Conservation (phyloP, 2,113 vertebrate species). For the Passer montanus region DNA sequence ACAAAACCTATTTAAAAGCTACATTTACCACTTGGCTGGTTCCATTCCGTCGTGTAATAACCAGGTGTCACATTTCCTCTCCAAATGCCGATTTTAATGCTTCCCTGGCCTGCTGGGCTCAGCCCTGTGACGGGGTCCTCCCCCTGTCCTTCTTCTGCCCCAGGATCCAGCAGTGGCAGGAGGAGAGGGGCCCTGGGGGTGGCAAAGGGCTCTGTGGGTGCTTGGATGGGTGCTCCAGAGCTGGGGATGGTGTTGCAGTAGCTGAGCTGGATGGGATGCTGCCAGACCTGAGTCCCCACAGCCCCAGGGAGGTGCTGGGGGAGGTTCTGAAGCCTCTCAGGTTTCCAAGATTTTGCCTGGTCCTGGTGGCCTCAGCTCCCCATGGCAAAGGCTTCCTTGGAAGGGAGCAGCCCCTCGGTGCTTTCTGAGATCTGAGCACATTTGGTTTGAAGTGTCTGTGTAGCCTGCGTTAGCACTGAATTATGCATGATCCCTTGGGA, state of each 20-base stretch:
- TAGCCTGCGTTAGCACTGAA: not conserved
- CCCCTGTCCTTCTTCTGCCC: fast-evolving
- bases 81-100: constrained; percentile 82
- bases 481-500: not conserved
- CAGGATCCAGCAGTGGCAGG: not conserved
- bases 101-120: constrained; percentile 77
- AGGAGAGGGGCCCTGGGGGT: not conserved
- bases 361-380: fast-evolving
- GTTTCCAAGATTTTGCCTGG: not conserved
- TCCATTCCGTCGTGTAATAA: constrained; percentile 94
- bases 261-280: not conserved
- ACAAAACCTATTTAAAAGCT: constrained; percentile 97
- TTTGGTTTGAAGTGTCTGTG: fast-evolving
- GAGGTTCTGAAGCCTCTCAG: not conserved
- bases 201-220: fast-evolving
- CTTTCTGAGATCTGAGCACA: not conserved
- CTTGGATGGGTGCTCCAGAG: fast-evolving
- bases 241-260: fast-evolving
- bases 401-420: not conserved
- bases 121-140: constrained; percentile 73
- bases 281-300: fast-evolving
- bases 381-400: fast-evolving
- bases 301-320: fast-evolving
- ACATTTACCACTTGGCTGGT: constrained; percentile 98
- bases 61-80: constrained; percentile 92